phyloP scores from a whole-genome alignment of 2,797 vertebrate genomes.

The Melanotaenia maccullochi region DNA sequence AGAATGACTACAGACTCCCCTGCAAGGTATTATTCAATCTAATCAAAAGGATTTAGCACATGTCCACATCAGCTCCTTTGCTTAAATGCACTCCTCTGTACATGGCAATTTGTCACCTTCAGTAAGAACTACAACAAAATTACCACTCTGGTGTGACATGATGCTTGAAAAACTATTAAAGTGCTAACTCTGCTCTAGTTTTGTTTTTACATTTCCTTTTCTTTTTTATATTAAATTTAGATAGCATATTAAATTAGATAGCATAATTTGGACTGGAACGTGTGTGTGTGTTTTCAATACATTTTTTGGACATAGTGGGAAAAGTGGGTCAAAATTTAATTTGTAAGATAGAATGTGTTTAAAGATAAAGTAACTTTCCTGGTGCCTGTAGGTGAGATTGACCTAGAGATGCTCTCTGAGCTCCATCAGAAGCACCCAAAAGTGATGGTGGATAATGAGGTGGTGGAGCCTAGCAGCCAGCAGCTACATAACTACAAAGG shows the following conservation, averaged over 20 bases:
- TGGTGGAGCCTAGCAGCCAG: slow-evolving; percentile 90
- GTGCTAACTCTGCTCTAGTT: neutral
- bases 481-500: slow-evolving; percentile 92
- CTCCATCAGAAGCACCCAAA: slow-evolving; percentile 84
- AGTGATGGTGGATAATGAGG: slow-evolving; percentile 85
- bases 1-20: slow-evolving; percentile 44
- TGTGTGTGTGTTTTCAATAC: too few species aligned
- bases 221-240: neutral
- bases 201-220: slow-evolving; percentile 5
- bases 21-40: slow-evolving; percentile 42
- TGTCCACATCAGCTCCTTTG: slow-evolving; percentile 31
- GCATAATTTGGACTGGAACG: neutral
- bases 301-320: neutral
- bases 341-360: slow-evolving; percentile 16
- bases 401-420: slow-evolving; percentile 89
- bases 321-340: slow-evolving; percentile 2
- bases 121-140: slow-evolving; percentile 33
- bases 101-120: slow-evolving; percentile 28
- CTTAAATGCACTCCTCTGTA: slow-evolving; percentile 23
- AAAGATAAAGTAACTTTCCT: slow-evolving; percentile 16
- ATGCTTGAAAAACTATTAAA: slow-evolving; percentile 8
- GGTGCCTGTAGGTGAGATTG: slow-evolving; percentile 87
- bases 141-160: slow-evolving; percentile 15
- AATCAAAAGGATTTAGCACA: slow-evolving; percentile 38
- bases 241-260: too few species aligned